Evolutionary conservation across 2,113 vertebrate genomes (phyloP), one percentile per base, ranked within the genome.

Genomic region (Catharus bicknelli): DNA sequence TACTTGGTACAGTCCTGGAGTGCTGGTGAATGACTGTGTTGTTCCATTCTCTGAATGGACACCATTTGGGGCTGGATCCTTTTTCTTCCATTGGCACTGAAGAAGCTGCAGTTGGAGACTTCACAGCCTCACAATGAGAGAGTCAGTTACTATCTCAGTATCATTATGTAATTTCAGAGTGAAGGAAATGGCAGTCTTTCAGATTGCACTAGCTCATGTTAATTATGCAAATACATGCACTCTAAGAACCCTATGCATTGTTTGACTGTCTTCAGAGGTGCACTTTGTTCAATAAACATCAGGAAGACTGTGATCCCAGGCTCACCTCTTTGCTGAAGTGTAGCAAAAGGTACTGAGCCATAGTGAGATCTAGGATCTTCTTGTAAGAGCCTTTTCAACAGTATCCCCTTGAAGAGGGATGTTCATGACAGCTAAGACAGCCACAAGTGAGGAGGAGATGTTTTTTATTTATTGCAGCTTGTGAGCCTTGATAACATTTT

Each of bases 41-140:
- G 89, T 95, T 90, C 66, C 73, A 57, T 83, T 62, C 83, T 83
- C 82, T 91, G 86, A 96, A 92, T 92, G 89, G 74, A 48, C 89
- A 58, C 84, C 67, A 89, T 73, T 76, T 82, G 89, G 86, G 62
- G 62, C 84, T 94, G 86, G 81, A 87, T 86, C 74, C 84, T 85
- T 94, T 93, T 90, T 94, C 90, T 78, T 61, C 22, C 5, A 8
- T 16, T 94, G 89, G 70, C 67, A 66, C 77, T 38, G 63, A 72
- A 72, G 81, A 79, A 87, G 32, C 86, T 89, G 73, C 69, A 79
- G 50, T 93, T 92, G 78, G 53, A 87, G 53, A 59, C 43, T 86
- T 90, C 42, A 30, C 50, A 58, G 88, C 30, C 47, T 69, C 45
- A 20, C 83, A 86, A 72, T 61, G 86, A 90, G 32, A 88, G 72